Base-by-base conservation (phyloP, 1,140 invertebrate species). In the Brachionus manjavacas region DNA sequence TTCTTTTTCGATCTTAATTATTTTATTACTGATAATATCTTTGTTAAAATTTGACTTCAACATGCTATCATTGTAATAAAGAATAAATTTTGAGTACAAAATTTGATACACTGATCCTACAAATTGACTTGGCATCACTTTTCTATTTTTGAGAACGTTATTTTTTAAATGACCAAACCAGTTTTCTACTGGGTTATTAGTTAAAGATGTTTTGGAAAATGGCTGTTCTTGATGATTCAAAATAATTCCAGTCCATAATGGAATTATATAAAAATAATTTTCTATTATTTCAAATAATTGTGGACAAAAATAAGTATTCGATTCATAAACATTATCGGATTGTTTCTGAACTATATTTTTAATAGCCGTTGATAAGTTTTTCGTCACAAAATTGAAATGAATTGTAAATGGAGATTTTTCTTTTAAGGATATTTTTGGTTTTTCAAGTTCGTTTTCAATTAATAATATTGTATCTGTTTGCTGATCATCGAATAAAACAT, bases 121-220 rank as follows among this genome's bases (percentile, higher is more conserved):
- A 43, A 76, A 76, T 46, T 76, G 16, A 76, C 72, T 76, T 46
- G 72, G 72, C 72, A 76, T 76, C 43, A 76, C 72, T 49, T 76
- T 76, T 76, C 39, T 20, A 2, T 76, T 20, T 9, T 46, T 46
- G 6, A 76, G 23, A 6, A 76, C 39, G 39, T 76, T 76, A 9
- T 46, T 46, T 76, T 76, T 76, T 23, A 76, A 76, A 76, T 76
- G 39, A 16, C 28, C 43, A 46, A 76, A 76, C 72, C 72, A 76
- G 25, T 46, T 76, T 46, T 25, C 72, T 3, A 76, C 72, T 43
- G 14, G 41, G 39, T 76, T 76, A 23, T 43, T 76, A 1, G 39
- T 20, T 7, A 76, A 46, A 41, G 31, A 23, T 46, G 39, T 46
- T 23, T 31, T n/a, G 14, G 11, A 8, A 39, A 28, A 28, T 35